Base-by-base conservation (phyloP, 2,888 invertebrate species). In the Erebia epiphron region DNA sequence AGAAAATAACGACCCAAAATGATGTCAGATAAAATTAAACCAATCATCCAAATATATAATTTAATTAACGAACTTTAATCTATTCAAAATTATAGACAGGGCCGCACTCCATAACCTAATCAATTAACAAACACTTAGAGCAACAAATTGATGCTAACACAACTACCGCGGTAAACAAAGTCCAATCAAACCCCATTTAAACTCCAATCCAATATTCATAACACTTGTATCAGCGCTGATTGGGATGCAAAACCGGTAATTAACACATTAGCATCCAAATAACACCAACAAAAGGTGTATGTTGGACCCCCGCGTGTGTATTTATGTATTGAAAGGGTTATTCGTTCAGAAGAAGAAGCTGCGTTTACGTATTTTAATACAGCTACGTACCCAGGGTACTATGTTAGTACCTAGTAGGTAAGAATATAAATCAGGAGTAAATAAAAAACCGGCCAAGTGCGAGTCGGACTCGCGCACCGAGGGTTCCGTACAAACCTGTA, bases 241-340 rank as follows among this genome's bases (percentile, higher is more conserved):
- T 87, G 86, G 84, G 79, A 91, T 91, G 91, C 89, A 90, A 91
- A 91, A 88, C 84, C 86, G 88, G 85, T 91, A 90, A 92, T 92
- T 87, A 91, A 91, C 86, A 82, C 82, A 91, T 92, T 93, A 92
- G 83, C 91, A 93, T 92, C 86, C 89, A 89, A 92, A 92, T 91
- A 86, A 88, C 86, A 79, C 82, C 82, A 82, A 90, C 90, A 90
- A 91, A 90, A 91, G 89, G 89, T 89, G 86, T 77, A 72, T 49
- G 62, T 43, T 61, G 61, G 14, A 14, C 16, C 76, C 75, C 79
- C 79, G 78, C 80, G 81, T 86, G 81, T 77, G 76, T 83, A 77
- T 76, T 76, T 74, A 72, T 57, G 61, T 65, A 50, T 35, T 66
- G 62, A 18, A 26, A 66, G 21, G 1, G 46, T 54, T 18, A 21